phyloP scores from a whole-genome alignment of 2,113 vertebrate genomes.

The Sylvilagus bachmani region DNA sequence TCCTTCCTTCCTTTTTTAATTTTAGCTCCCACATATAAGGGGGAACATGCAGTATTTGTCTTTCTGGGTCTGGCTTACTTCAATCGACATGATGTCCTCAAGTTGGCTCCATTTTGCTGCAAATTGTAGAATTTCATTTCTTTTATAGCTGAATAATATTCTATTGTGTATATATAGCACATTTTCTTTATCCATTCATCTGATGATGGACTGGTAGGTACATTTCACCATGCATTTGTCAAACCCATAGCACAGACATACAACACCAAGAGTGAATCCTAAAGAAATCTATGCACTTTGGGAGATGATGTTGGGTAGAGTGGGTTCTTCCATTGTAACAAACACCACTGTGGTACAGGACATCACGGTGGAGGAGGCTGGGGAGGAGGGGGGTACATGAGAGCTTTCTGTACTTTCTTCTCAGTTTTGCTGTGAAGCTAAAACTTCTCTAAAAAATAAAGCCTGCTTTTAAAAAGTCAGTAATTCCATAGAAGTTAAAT shows the following conservation, averaged over 20 bases:
- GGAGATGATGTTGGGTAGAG: background rate
- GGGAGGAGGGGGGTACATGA: accelerated
- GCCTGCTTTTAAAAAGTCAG: background rate
- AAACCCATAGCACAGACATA: background rate
- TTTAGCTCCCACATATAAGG: too few relatives aligned
- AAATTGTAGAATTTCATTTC: too few relatives aligned
- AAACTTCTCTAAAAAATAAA: background rate
- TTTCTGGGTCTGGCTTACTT: too few relatives aligned
- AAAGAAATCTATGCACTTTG: background rate
- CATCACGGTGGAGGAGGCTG: background rate
- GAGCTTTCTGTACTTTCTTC: background rate
- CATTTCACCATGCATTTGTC: background rate
- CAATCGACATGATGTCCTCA: too few relatives aligned
- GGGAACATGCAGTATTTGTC: too few relatives aligned
- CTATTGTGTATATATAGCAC: too few relatives aligned
- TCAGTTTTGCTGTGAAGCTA: background rate
- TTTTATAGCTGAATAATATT: too few relatives aligned
- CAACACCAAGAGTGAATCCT: background rate
- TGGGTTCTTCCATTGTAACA: background rate
- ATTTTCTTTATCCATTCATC: too few relatives aligned
- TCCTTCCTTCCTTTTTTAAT: too few relatives aligned
- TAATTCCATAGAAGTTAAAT: background rate
- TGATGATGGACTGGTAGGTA: too few relatives aligned
- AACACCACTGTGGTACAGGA: too few relatives aligned
- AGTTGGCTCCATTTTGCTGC: too few relatives aligned